Evolutionary conservation across 2,888 invertebrate genomes (phyloP), one percentile per base, ranked within the genome.

Genomic region (Ectemnius lituratus): DNA sequence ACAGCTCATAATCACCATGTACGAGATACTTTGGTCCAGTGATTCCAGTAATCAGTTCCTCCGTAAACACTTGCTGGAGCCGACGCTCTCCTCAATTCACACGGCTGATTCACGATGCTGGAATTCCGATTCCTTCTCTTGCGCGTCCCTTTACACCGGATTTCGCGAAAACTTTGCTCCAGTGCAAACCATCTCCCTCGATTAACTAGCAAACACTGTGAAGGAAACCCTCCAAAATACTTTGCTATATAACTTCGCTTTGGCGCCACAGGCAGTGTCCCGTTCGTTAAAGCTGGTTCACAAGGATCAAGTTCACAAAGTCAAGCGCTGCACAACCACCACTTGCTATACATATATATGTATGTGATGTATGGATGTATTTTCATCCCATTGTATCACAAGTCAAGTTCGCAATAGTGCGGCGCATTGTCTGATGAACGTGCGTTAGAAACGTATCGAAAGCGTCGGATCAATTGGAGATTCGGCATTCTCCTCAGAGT

Each of bases 1-100:
- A 68, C 56, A 57, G 69, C 63, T 75, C 76, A 73, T 73, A 76
- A 82, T 77, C 79, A 76, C 83, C 80, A 84, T 82, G 78, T 75
- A 73, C 76, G 65, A 27, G 47, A 52, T 37, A 37, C 8, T 37
- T 11, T 18, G 23, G 70, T 65, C 37, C 20, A 20, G 37, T 11
- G 37, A 13, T 49, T 37, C 27, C 56, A 13, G 20, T 57, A 64
- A 58, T 57, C 57, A 61, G 8, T 65, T 62, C 37, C 37, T 47
- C 62, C 52, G 27, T 20, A 63, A 56, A 11, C 46, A 57, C 23
- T 23, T 3, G 2, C 23, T 3, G 23, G 23, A 3, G 23, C 3
- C 23, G 23, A 23, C 23, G 23, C 23, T 23, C 23, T 23, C 23
- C 23, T 3, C 23, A 23, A 23, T 23, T 23, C 23, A 2, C 23